Conservation (phyloP, 2,888 invertebrate genomes). For the Didymodactylos carnosus region DNA sequence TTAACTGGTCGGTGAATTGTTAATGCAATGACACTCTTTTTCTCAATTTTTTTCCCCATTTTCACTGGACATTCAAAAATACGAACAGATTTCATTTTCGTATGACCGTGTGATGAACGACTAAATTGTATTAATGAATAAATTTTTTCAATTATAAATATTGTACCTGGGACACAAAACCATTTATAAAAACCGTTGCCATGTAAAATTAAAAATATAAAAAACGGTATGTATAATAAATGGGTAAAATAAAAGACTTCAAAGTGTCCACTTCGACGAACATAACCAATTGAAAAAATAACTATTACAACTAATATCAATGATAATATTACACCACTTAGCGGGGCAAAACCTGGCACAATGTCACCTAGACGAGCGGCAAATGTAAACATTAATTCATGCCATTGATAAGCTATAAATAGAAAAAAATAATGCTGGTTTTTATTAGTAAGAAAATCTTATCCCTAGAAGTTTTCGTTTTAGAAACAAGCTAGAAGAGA, state of each 20-base stretch:
- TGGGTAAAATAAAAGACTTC: slow-evolving; percentile 60
- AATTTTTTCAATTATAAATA: slow-evolving; percentile 57
- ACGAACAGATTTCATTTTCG: background rate
- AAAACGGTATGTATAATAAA: slow-evolving; percentile 61
- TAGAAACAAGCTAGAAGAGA: too few species aligned
- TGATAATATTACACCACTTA: slow-evolving; percentile 58
- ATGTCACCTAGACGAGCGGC: slow-evolving; percentile 50
- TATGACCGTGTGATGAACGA: background rate
- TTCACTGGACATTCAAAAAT: too few species aligned
- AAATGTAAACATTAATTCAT: slow-evolving; percentile 6
- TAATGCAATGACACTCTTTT: background rate
- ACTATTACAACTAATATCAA: slow-evolving; percentile 56
- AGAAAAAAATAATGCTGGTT: background rate
- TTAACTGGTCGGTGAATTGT: background rate
- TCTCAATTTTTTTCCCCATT: background rate
- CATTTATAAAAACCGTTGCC: slow-evolving; percentile 42
- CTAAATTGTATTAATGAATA: slow-evolving; percentile 19
- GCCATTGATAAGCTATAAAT: too few species aligned
- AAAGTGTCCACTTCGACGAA: slow-evolving; percentile 65
- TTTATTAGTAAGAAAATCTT: background rate
- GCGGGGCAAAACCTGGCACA: slow-evolving; percentile 56
- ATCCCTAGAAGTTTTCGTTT: too few species aligned
- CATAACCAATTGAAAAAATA: slow-evolving; percentile 64
- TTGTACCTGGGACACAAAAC: slow-evolving; percentile 60
- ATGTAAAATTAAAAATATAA: slow-evolving; percentile 35